phyloP scores from a whole-genome alignment of 2,797 vertebrate genomes.

The Chrysocyon brachyurus region DNA sequence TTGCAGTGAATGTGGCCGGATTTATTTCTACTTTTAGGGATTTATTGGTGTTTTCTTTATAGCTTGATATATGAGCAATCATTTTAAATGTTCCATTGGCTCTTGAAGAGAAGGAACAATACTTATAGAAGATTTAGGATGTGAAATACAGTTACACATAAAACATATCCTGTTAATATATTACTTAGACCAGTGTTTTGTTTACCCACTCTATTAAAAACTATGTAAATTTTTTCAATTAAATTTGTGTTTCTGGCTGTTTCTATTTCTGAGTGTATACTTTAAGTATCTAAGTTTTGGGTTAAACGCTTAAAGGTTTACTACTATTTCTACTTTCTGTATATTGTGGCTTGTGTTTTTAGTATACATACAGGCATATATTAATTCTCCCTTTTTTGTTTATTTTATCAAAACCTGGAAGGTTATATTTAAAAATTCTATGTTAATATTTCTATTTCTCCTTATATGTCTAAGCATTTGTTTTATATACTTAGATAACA shows the following conservation, averaged over 20 bases:
- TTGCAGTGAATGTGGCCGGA: conserved; percentile 56
- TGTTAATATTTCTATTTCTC: not conserved
- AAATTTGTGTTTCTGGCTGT: not conserved
- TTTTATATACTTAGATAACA: not conserved
- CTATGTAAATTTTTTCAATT: not conserved
- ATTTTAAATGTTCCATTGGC: conserved; percentile 77
- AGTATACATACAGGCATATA: not conserved
- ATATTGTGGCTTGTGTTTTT: not conserved
- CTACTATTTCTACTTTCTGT: not conserved
- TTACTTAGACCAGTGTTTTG: not conserved
- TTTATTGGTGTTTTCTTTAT: conserved; percentile 80
- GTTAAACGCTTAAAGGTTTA: not conserved
- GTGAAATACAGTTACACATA: conserved; percentile 69
- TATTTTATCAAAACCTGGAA: not conserved
- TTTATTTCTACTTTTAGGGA: conserved; percentile 77
- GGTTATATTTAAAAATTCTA: not conserved
- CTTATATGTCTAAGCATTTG: not conserved
- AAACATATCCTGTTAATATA: conserved; percentile 71
- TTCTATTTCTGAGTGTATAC: not conserved
- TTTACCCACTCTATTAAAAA: conserved; percentile 5
- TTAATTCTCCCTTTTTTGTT: not conserved
- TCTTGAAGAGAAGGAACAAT: conserved; percentile 63
- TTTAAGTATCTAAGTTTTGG: not conserved
- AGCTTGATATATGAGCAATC: conserved; percentile 76
- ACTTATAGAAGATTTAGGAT: conserved; percentile 63